Conservation (phyloP, 2,797 vertebrate species). For the Melanotaenia trifasciata region DNA sequence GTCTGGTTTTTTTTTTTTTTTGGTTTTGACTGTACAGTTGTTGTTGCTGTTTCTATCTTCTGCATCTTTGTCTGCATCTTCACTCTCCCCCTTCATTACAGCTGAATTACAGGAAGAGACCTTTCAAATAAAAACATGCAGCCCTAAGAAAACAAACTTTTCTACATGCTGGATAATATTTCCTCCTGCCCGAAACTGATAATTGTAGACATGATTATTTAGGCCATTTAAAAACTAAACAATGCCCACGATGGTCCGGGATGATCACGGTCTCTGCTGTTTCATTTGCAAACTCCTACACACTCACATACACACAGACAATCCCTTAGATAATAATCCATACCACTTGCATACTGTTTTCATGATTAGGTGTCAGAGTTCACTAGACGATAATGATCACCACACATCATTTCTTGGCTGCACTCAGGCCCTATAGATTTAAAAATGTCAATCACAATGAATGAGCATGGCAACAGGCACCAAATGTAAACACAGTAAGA, state of each 20-base stretch:
- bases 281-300: not conserved
- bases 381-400: slow-evolving; percentile 49
- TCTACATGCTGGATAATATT: not conserved
- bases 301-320: slow-evolving; percentile 14
- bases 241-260: not conserved
- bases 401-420: slow-evolving; percentile 26
- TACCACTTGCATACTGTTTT: slow-evolving; percentile 54
- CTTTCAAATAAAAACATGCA: too few species aligned
- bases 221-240: slow-evolving; percentile 11
- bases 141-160: too few species aligned
- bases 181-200: not conserved
- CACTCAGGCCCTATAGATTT: slow-evolving; percentile 16
- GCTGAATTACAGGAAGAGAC: too few species aligned
- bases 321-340: slow-evolving; percentile 49
- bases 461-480: not conserved
- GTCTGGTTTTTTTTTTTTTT: too few species aligned
- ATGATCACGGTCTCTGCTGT: not conserved
- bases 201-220: slow-evolving; percentile 29
- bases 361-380: slow-evolving; percentile 64
- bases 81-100: too few species aligned
- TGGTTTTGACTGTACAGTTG: too few species aligned
- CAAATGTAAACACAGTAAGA: slow-evolving; percentile 38
- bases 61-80: too few species aligned
- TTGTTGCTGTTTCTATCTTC: too few species aligned
- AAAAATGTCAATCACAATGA: slow-evolving; percentile 51